Base-by-base conservation (phyloP, 2,113 vertebrate species). In the Microcebus lehilahytsara region DNA sequence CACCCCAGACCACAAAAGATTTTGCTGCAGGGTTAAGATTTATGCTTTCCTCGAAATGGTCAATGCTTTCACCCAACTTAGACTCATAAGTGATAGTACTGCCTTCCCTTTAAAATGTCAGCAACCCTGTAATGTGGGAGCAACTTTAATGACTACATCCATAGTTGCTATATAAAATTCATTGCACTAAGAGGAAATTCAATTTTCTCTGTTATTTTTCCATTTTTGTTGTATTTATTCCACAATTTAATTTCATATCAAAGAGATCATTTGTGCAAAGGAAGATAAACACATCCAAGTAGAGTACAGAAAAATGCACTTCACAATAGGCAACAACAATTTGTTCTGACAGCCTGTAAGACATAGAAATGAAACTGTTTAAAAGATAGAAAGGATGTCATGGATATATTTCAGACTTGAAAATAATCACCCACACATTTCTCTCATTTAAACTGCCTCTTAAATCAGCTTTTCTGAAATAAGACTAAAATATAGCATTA, bases 151-250 rank as follows among this genome's bases (percentile, higher is more conserved):
- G 32, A 69, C 40, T 51, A 93, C 34, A 60, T 20, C 37, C 27
- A 56, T 6, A 93, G 16, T 27, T 93, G 64, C 5, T 79, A 92
- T 87, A 85, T 42, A 62, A 77, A 96, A 84, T 30, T 78, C 34
- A 77, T 75, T 89, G 37, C 53, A 58, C 37, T 88, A 69, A 75
- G 34, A 53, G 30, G n/a, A 84, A 78, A 88, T 53, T 92, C 49
- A 53, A 9, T 77, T 83, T 94, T 87, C 25, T 81, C 42, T 69
- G 69, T 72, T 37, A 91, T 42, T 69, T 94, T 83, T 69, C 27
- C 40, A 25, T 42, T 77, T 96, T 88, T 94, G 58, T 91, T 69
- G 60, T 91, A n/a, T 89, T 94, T 88, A 77, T n/a, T 53, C 40
- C 42, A 77, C 23, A 87, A 60, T 53, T 87, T 62, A 81, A 87